Conservation (phyloP, 2,888 invertebrate genomes). For the Exephanes ischioxanthus region DNA sequence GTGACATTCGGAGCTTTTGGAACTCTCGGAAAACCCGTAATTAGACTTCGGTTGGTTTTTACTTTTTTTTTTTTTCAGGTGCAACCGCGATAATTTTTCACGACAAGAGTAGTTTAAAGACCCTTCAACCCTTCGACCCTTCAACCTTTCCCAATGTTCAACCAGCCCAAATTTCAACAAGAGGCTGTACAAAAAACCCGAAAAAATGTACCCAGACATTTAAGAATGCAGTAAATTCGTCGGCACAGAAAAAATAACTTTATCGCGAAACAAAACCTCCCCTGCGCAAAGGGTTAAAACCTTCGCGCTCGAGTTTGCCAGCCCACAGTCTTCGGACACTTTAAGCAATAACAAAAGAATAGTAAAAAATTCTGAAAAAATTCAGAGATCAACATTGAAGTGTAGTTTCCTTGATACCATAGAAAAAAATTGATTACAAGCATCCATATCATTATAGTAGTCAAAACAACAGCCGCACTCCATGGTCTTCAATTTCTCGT, state of each 20-base stretch:
- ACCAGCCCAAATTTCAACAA: background rate
- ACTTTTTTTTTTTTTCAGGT: background rate
- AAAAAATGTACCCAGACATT: background rate
- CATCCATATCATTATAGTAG: background rate
- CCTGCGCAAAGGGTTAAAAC: background rate
- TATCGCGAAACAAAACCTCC: background rate
- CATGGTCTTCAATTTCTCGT: slow-evolving; percentile 15
- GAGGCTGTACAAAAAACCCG: background rate
- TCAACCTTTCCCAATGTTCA: background rate
- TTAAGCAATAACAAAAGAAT: background rate
- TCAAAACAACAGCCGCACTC: background rate
- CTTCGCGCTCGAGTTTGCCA: background rate
- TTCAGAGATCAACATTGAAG: background rate
- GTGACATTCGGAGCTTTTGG: slow-evolving; percentile 5
- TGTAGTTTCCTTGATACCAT: background rate
- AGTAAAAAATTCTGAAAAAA: background rate
- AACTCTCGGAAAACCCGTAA: background rate
- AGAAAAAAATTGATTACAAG: background rate
- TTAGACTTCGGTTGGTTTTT: background rate
- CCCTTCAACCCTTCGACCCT: background rate
- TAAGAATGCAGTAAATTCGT: background rate
- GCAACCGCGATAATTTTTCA: background rate
- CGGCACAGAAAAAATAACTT: background rate
- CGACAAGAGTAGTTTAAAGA: background rate
- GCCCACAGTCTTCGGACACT: background rate